Conservation (phyloP, 37 sponge, comb jelly and placozoan species). For the Axinella damicornis region DNA sequence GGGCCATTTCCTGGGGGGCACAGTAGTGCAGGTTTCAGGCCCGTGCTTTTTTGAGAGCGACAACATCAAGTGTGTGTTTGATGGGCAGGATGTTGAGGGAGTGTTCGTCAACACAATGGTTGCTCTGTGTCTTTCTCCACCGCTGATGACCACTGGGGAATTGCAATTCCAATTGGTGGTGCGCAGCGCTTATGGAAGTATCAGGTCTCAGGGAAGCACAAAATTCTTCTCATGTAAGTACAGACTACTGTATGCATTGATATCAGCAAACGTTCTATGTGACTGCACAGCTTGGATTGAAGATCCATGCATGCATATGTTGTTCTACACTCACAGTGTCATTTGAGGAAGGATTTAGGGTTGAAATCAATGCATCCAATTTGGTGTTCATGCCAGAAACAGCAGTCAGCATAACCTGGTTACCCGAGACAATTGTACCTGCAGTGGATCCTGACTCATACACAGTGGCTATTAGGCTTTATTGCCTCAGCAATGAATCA, state of each 20-base stretch:
- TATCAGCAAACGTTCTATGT: no score
- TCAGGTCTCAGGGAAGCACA: background rate
- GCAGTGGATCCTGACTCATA: background rate
- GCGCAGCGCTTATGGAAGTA: no score
- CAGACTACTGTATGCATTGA: no score
- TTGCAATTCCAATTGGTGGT: slow-evolving; percentile 1
- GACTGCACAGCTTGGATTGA: no score
- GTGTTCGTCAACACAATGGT: background rate
- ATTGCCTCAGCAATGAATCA: background rate
- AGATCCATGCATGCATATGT: background rate
- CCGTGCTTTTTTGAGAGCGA: background rate
- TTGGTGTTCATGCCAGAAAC: background rate
- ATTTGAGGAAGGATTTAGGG: slow-evolving; percentile 43
- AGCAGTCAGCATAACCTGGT: slow-evolving; percentile 15
- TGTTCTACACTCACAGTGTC: slow-evolving; percentile 24
- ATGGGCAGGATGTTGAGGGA: background rate
- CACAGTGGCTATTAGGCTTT: slow-evolving; percentile 39
- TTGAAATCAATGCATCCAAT: background rate
- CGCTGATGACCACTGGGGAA: slow-evolving; percentile 1
- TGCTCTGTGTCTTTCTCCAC: slow-evolving; percentile 22
- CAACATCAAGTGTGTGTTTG: slow-evolving; percentile 20
- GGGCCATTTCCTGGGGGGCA: slow-evolving; percentile 36
- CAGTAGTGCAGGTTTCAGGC: slow-evolving; percentile 2
- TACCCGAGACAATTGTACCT: slow-evolving; percentile 13
- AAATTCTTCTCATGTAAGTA: slow-evolving; percentile 22